Percentiles rank a stretch among this genome's conserved stretches.
Evolutionary conservation across 92 coral and sea anemone genomes (phyloP).

Genomic region (Phenganax stokvisi): DNA sequence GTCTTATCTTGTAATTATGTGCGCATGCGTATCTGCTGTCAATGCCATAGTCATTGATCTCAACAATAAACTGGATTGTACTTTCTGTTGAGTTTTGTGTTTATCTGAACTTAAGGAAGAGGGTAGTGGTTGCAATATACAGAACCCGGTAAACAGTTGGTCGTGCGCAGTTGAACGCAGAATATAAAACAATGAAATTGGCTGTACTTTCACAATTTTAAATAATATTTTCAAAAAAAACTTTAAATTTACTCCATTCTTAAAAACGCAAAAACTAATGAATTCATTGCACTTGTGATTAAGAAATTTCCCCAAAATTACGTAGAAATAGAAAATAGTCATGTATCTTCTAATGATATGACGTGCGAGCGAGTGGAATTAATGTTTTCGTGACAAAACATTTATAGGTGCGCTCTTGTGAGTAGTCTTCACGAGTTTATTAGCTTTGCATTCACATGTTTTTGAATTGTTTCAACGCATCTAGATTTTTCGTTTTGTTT

Average conservation of each 20-base stretch:
- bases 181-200: background rate
- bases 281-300: constrained; percentile 4
- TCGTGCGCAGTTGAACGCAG: background rate
- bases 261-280: background rate
- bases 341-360: background rate
- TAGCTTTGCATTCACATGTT: background rate
- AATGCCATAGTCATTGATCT: constrained; percentile 6
- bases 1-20: constrained; percentile 1
- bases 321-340: background rate
- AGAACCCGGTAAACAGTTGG: too few relatives aligned
- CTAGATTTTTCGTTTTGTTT: too few relatives aligned
- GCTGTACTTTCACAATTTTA: background rate
- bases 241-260: background rate
- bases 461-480: background rate
- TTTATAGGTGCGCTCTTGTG: too few relatives aligned
- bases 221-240: background rate
- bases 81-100: background rate
- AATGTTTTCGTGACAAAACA: too few relatives aligned
- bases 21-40: background rate
- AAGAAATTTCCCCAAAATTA: background rate
- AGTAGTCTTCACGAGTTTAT: too few relatives aligned
- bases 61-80: background rate
- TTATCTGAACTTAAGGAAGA: background rate
- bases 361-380: background rate
- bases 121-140: too few relatives aligned